Evolutionary conservation across 2,797 vertebrate species (phyloP), one percentile per base, ranked within the genome.

Genomic region (Columba guinea): DNA sequence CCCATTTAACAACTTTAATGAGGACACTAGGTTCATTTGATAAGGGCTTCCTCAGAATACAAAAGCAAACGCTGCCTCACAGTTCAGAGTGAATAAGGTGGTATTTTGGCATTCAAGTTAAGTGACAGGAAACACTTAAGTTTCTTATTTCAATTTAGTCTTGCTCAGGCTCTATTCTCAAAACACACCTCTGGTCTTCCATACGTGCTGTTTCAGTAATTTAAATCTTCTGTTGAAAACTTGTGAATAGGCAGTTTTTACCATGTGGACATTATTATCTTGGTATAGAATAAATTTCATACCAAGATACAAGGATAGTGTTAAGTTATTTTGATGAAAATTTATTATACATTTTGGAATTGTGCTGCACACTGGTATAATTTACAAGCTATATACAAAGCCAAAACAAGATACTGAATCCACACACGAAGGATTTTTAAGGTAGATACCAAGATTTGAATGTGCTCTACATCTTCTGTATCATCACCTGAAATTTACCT

Each of bases 401-500:
- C 37, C 64, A 53, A 91, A 83, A n/a, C 74, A 82, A 84, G 80
- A 77, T 8, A 86, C 4, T 27, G 63, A 92, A 75, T 84, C 64
- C 53, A 87, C 34, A 91, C 23, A 82, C 37, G 60, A 90, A 73
- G 13, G 35, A 48, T 75, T 90, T 91, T 89, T 86, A 92, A 81
- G 35, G 59, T 64, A 85, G 73, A 64, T 76, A 83, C 7, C 19
- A 59, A 67, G 48, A 95, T 95, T 69, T 87, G 68, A 93, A 83
- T 39, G 35, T 87, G 55, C 80, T 96, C 87, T 98, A 98, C 67
- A 98, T 97, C 97, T 98, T 98, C 98, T 98, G 98, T 97, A 98
- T 98, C 98, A 98, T 98, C 96, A 98, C 98, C 87, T 98, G 98
- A 97, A 98, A 98, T 98, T 98, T 98, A 95, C 98, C 98, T 98